Evolutionary conservation across 2,888 invertebrate species (phyloP), one percentile per base, ranked within the genome.

Genomic region (Caenorhabditis sp.): DNA sequence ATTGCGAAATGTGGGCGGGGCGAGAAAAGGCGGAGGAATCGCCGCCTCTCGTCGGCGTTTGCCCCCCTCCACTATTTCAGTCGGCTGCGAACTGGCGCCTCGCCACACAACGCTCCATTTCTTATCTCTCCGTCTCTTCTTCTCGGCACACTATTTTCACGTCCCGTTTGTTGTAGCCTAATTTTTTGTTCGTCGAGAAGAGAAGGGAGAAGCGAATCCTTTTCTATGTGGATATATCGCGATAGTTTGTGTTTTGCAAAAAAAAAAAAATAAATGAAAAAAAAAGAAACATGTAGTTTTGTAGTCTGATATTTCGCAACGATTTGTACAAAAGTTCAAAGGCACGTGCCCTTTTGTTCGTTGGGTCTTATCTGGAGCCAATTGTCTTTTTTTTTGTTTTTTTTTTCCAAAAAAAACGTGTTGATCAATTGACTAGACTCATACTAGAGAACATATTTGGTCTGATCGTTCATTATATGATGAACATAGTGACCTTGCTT

Each of bases 21-120:
- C 49, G 37, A 21, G 8, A 21, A 31, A 43, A 37, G 26, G 26
- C 51, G 36, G 58, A 54, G 70, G 53, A 58, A 58, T 37, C 43
- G 70, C 64, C 70, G 3, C 43, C 62, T 51, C 58, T 49, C 58
- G 53, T 21, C 67, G 53, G 58, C 62, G 58, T 17, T n/a, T n/a
- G n/a, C n/a, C n/a, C n/a, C n/a, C 17, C 43, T 3, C 68, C 63
- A 62, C 59, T 63, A 63, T 68, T 63, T 66, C 70, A 70, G 70
- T 70, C 70, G 70, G 70, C 62, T 61, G 60, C 63, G 59, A 61
- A 64, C 55, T 62, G 66, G 65, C 58, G 51, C 51, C 51, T 51
- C 69, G 64, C 55, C 58, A 54, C 43, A 61, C 64, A 55, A 59
- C 69, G 64, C 64, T 64, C 63, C 57, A 6, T 63, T 19, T 55